Conservation (phyloP, 1,140 invertebrate genomes). For the Zaprionus inermis region DNA sequence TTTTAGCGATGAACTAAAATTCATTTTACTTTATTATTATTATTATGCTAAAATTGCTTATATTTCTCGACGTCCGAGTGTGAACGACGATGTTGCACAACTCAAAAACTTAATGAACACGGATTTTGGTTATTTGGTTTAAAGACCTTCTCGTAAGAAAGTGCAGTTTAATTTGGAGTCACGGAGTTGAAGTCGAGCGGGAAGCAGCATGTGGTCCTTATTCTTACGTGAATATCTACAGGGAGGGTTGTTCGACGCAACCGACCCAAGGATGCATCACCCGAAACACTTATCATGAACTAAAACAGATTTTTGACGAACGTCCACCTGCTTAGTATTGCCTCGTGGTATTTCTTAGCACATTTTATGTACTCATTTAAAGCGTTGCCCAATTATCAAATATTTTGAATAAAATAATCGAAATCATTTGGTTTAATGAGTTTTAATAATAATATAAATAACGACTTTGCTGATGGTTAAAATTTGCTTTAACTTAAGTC, state of each 20-base stretch:
- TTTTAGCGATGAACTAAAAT: slow-evolving; percentile 12
- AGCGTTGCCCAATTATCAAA: no score
- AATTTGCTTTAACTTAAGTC: no score
- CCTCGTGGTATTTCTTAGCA: no score
- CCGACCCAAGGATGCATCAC: slow-evolving; percentile 9
- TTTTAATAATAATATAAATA: no score
- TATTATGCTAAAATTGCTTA: slow-evolving; percentile 10
- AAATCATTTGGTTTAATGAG: no score
- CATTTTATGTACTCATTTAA: no score
- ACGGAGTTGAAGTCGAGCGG: slow-evolving; percentile 14
- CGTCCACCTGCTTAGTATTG: not conserved
- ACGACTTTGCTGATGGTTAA: no score
- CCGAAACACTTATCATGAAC: slow-evolving; percentile 28
- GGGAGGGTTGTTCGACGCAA: slow-evolving; percentile 15
- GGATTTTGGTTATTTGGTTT: slow-evolving; percentile 1
- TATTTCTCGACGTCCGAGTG: not conserved
- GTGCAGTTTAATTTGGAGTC: slow-evolving; percentile 22
- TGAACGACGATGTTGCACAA: slow-evolving; percentile 18
- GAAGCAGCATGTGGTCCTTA: slow-evolving; percentile 38
- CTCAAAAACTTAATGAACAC: slow-evolving; percentile 5
- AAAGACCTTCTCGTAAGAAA: not conserved
- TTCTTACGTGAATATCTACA: slow-evolving; percentile 38
- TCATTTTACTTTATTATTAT: slow-evolving; percentile 36
- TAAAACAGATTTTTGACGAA: not conserved
- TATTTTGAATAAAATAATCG: no score